phyloP scores from a whole-genome alignment of 2,888 invertebrate species.

The Belgica antarctica region DNA sequence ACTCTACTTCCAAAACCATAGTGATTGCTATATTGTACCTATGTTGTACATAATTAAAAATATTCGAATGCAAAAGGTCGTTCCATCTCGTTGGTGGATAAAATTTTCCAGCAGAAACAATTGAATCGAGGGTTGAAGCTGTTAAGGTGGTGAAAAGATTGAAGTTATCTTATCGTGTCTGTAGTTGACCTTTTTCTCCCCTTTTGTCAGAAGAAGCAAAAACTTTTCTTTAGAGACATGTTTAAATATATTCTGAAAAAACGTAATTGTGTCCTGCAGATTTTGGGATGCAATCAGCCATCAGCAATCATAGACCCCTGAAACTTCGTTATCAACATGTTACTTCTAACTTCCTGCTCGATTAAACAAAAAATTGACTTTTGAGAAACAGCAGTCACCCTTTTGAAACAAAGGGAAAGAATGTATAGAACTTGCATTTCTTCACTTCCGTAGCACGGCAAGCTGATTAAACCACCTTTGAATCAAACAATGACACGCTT shows the following conservation, averaged over 20 bases:
- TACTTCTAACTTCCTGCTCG: constrained; percentile 35
- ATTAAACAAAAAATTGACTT: constrained; percentile 35
- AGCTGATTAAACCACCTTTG: constrained; percentile 15
- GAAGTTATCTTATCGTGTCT: constrained; percentile 41
- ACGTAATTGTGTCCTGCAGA: constrained; percentile 44
- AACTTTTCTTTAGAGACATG: constrained; percentile 39
- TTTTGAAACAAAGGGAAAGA: too few species aligned
- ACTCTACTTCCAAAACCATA: background rate
- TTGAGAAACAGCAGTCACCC: background rate
- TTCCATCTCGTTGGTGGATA: constrained; percentile 20
- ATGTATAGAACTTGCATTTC: constrained; percentile 34
- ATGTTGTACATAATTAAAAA: too few species aligned
- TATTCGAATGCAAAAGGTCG: constrained; percentile 40
- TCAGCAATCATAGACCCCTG: background rate
- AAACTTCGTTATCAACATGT: constrained; percentile 26
- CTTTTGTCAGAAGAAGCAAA: background rate
- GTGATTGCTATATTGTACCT: too few species aligned
- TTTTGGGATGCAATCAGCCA: constrained; percentile 10
- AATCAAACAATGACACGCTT: constrained; percentile 15
- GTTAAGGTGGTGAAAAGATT: constrained; percentile 35
- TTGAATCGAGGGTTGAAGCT: background rate
- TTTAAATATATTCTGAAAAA: constrained; percentile 35
- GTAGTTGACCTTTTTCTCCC: constrained; percentile 43
- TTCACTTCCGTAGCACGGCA: background rate
- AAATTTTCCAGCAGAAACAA: constrained; percentile 32